A percentile compares a stretch with the other conserved stretches of the same genome.
phyloP scores from a whole-genome alignment of 2,113 vertebrate genomes.

The Vireo altiloquus region DNA sequence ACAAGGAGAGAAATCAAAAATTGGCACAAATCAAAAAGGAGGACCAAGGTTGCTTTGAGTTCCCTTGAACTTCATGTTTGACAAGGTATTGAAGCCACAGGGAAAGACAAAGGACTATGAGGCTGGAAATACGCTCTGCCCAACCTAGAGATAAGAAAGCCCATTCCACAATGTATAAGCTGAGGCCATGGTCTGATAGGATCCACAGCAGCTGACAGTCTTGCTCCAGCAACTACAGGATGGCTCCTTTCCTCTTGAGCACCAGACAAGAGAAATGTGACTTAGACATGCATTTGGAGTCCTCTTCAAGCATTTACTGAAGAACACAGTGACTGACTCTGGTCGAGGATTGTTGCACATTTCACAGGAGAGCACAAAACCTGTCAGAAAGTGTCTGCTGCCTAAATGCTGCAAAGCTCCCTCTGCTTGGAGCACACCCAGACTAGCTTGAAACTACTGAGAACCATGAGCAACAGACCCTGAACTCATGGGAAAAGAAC shows the following conservation, averaged over 20 bases:
- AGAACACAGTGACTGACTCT: neutral
- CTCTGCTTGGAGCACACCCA: neutral
- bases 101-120: neutral
- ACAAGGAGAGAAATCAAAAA: too few species aligned
- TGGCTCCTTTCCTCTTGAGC: neutral
- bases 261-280: neutral
- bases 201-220: neutral
- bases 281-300: neutral
- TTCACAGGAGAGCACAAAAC: neutral
- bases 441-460: neutral
- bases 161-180: neutral
- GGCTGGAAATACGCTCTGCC: neutral
- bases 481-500: neutral
- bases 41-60: neutral
- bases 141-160: neutral
- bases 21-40: neutral
- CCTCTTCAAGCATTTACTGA: neutral
- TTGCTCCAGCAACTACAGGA: neutral
- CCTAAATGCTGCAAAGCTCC: neutral
- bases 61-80: neutral
- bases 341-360: neutral
- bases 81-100: neutral
- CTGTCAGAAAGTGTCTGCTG: neutral
- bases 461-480: neutral
- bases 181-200: accelerated